A percentile compares a stretch with the other conserved stretches of the same genome.
Evolutionary conservation across 2,113 vertebrate species (phyloP).

Genomic region (Myotis yumanensis): DNA sequence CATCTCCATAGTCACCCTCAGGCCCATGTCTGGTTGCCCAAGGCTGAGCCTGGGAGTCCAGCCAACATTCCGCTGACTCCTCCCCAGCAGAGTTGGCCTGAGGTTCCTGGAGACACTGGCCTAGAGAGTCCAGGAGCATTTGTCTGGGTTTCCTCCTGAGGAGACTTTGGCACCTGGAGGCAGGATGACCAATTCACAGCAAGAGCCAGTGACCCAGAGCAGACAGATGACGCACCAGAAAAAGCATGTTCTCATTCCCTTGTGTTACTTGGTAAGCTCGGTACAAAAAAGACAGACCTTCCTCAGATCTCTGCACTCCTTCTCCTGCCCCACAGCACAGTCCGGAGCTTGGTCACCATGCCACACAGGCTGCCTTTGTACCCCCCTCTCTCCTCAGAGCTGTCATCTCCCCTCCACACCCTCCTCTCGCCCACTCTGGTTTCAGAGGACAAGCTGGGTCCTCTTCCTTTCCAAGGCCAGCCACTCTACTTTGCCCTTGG

Average conservation of each 20-base stretch:
- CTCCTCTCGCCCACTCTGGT: background rate
- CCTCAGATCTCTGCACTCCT: background rate
- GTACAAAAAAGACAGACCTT: too few relatives aligned
- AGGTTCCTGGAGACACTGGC: background rate
- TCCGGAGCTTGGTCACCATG: fast-evolving
- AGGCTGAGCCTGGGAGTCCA: background rate
- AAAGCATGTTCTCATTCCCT: background rate
- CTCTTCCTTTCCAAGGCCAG: background rate
- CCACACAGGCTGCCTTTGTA: background rate
- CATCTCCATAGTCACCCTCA: background rate
- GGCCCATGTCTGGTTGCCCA: background rate
- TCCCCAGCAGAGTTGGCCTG: background rate
- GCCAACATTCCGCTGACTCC: background rate
- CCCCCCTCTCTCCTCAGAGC: background rate
- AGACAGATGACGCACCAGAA: background rate
- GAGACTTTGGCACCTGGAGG: background rate
- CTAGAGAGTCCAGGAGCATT: background rate
- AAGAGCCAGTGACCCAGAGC: background rate
- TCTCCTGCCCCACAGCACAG: background rate
- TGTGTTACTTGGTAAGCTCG: background rate
- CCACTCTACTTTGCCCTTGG: background rate
- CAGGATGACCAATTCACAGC: background rate
- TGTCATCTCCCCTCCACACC: background rate
- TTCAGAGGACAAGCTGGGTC: too few relatives aligned
- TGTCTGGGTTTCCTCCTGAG: background rate